Evolutionary conservation across 2,888 invertebrate species (phyloP), one percentile per base, ranked within the genome.

Genomic region (Caenorhabditis sp.): DNA sequence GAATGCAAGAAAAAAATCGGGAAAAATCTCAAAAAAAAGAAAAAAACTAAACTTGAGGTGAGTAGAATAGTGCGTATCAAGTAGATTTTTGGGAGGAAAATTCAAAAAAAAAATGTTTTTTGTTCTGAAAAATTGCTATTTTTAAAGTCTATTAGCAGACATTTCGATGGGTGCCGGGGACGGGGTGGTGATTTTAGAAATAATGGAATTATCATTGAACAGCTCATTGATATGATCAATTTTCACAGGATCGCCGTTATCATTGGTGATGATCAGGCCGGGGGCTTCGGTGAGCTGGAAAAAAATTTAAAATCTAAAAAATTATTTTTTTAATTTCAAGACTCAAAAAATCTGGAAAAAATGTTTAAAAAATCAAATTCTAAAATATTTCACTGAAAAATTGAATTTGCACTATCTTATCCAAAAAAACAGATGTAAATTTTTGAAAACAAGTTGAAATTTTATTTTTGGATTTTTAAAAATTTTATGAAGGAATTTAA

Each of bases 231-330:
- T 51, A 32, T 32, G 62, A 1, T 74, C 72, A 4, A 68, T 50
- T 61, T 68, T 80, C 4, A 68, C 40, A 22, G 47, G 56, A 51
- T 80, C 72, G 20, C 72, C 64, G 15, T 74, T 69, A n/a, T 62
- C 69, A 15, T 32, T 50, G 1, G 62, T 64, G 11, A 74, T 28
- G 6, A 80, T 58, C 11, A 81, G 18, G 9, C 81, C 76, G 4
- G 81, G 81, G n/a, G 81, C 76, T 62, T 76, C 81, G 11, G 81
- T 81, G 32, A 81, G 65, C 71, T 80, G 64, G 32, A 80, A 37
- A 20, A 13, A 13, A 28, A 1, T 18, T 56, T 56, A 11, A 18
- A 11, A 47, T 47, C 18, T 3, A 18, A 20, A 47, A 47, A 4
- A 3, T 18, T 18, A 47, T 18, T 6, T 47, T 47, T 47, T 47